Evolutionary conservation across 53 echinoderm and acorn worm species (phyloP).

Genomic region (Antedon mediterranea): DNA sequence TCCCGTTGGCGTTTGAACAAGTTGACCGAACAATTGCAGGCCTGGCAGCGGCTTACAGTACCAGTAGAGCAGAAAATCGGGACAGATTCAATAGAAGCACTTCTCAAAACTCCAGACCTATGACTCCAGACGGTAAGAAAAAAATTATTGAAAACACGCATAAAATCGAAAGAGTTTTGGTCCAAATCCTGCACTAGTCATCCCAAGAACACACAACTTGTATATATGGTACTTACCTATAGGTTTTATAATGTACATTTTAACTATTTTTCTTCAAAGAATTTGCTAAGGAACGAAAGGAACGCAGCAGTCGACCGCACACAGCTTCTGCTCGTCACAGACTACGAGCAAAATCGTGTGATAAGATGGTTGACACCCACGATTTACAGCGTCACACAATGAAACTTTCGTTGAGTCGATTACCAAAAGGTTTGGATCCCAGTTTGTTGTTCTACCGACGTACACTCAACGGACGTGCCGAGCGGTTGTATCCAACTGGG

Average conservation of each 20-base stretch:
- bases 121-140: too few species aligned
- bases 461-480: constrained; percentile 78
- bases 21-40: constrained; percentile 40
- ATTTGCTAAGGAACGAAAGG: background rate
- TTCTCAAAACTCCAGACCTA: background rate
- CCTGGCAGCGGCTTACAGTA: constrained; percentile 11
- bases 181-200: too few species aligned
- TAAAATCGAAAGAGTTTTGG: too few species aligned
- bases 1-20: constrained; percentile 69
- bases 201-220: too few species aligned
- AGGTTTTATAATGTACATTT: too few species aligned
- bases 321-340: background rate
- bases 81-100: constrained; percentile 27
- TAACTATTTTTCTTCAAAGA: too few species aligned
- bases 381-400: constrained; percentile 55
- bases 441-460: constrained; percentile 57
- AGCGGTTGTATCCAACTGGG: constrained; percentile 62
- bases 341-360: constrained; percentile 11
- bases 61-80: background rate
- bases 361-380: constrained; percentile 79
- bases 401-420: constrained; percentile 47
- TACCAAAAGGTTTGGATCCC: constrained; percentile 50
- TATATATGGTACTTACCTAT: too few species aligned
- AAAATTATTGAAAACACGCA: too few species aligned
- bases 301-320: too few species aligned